Percentiles rank a stretch among this genome's conserved stretches.
phyloP scores from a whole-genome alignment of 2,888 invertebrate species.

The Bibio marci region DNA sequence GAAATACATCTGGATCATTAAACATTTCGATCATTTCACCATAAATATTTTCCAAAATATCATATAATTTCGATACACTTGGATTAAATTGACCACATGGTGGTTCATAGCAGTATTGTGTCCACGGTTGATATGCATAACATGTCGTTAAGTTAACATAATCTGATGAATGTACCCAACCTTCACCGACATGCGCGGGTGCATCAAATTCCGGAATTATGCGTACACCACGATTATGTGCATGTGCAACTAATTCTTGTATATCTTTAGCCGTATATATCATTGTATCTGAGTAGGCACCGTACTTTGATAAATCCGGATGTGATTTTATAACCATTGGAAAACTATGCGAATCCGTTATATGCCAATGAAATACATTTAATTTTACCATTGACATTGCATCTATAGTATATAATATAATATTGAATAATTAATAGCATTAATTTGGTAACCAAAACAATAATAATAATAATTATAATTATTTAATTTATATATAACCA shows the following conservation, averaged over 20 bases:
- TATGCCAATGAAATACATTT: slow-evolving; percentile 82
- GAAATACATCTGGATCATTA: slow-evolving; percentile 44
- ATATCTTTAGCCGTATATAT: slow-evolving; percentile 32
- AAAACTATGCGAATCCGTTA: slow-evolving; percentile 77
- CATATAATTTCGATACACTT: slow-evolving; percentile 42
- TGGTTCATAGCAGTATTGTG: slow-evolving; percentile 47
- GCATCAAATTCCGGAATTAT: slow-evolving; percentile 45
- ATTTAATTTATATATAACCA: no score
- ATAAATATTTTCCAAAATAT: slow-evolving; percentile 45
- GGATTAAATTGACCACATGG: slow-evolving; percentile 64
- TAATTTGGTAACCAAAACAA: no score
- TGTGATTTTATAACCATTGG: slow-evolving; percentile 54
- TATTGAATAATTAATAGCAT: neutral
- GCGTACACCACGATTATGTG: slow-evolving; percentile 36
- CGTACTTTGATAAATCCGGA: slow-evolving; percentile 46
- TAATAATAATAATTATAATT: no score
- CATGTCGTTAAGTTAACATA: slow-evolving; percentile 33
- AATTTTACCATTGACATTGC: slow-evolving; percentile 72
- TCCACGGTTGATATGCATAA: slow-evolving; percentile 48
- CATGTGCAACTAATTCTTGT: slow-evolving; percentile 33
- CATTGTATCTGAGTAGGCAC: slow-evolving; percentile 53
- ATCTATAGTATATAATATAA: slow-evolving; percentile 30
- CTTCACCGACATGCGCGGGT: slow-evolving; percentile 37
- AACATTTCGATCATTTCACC: slow-evolving; percentile 38
- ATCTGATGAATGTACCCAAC: slow-evolving; percentile 34